A percentile compares a stretch with the other conserved stretches of the same genome.
Conservation (phyloP, 2,888 invertebrate species). For the Chesias legatella region DNA sequence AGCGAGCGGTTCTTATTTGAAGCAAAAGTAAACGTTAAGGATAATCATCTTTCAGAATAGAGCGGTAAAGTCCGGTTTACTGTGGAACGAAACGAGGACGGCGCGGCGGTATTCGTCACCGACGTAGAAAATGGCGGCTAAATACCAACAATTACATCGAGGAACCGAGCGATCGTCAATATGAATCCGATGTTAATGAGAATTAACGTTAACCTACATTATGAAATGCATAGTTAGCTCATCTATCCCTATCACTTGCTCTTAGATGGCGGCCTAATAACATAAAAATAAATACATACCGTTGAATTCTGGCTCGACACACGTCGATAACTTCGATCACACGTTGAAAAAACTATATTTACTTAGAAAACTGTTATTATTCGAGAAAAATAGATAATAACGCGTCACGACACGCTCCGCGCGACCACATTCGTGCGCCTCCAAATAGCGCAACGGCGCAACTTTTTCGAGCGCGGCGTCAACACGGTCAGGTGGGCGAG, state of each 20-base stretch:
- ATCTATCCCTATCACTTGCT: constrained; percentile 55
- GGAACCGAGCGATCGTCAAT: constrained; percentile 49
- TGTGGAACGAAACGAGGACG: constrained; percentile 67
- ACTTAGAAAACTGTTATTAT: constrained; percentile 52
- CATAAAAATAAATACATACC: constrained; percentile 56
- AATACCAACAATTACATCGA: constrained; percentile 76
- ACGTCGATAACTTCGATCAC: constrained; percentile 39
- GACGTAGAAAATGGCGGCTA: constrained; percentile 79
- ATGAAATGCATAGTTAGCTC: too few relatives aligned
- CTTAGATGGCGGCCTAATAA: constrained; percentile 33
- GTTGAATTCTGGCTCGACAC: constrained; percentile 34
- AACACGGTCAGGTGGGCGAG: constrained; percentile 81
- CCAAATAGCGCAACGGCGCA: constrained; percentile 80
- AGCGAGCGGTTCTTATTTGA: constrained; percentile 56
- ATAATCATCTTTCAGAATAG: constrained; percentile 62
- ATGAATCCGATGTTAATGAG: constrained; percentile 48
- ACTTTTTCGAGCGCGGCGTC: constrained; percentile 80
- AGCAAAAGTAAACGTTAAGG: constrained; percentile 46
- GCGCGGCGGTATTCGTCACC: constrained; percentile 75
- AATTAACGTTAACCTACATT: constrained; percentile 37
- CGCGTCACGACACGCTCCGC: constrained; percentile 65
- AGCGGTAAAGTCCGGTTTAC: constrained; percentile 70
- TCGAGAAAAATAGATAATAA: constrained; percentile 64
- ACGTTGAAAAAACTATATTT: constrained; percentile 39
- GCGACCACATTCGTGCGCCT: constrained; percentile 75